These are phyloP conservation scores for Platycheirus rosarum DNA, from an alignment of 2,888 invertebrate species.

Conservation along the genomic window DNA sequence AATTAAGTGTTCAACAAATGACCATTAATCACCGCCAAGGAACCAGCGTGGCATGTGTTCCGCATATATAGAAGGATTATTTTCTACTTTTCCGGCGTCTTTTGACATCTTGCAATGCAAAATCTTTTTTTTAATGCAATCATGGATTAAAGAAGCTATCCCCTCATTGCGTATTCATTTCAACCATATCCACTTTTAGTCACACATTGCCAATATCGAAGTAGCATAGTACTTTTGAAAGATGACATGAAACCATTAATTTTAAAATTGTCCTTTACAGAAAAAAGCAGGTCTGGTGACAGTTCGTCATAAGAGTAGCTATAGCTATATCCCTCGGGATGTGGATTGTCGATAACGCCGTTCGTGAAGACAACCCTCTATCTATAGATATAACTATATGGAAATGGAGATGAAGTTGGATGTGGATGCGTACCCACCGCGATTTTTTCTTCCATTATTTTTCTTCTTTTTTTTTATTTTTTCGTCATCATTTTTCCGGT, in stretches of 20 bases:
- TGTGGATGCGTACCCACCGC: slow-evolving; percentile 26
- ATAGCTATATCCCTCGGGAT: slow-evolving; percentile 61
- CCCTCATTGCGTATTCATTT: slow-evolving; percentile 10
- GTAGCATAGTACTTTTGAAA: slow-evolving; percentile 48
- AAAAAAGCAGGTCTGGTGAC: slow-evolving; percentile 63
- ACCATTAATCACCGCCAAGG: slow-evolving; percentile 55
- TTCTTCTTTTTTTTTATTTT: slow-evolving; percentile 55
- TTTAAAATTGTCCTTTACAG: slow-evolving; percentile 61
- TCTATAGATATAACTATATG: too few relatives aligned
- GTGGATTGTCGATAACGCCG: slow-evolving; percentile 50
- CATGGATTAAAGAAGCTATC: slow-evolving; percentile 49
- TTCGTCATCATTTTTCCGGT: too few relatives aligned
- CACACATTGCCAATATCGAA: slow-evolving; percentile 6
- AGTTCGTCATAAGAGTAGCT: slow-evolving; percentile 70
- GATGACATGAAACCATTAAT: slow-evolving; percentile 69
- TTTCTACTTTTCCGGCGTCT: slow-evolving; percentile 13
- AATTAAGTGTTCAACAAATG: not conserved
- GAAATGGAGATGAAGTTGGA: too few relatives aligned
- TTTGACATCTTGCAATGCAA: slow-evolving; percentile 23
- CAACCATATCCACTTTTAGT: slow-evolving; percentile 50
- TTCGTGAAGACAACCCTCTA: slow-evolving; percentile 48
- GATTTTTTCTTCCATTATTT: slow-evolving; percentile 33
- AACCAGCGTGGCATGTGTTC: not conserved
- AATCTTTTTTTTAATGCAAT: slow-evolving; percentile 12
- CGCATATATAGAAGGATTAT: slow-evolving; percentile 1